phyloP scores from a whole-genome alignment of 2,797 vertebrate species.

The Chaenodraco wilsoni region DNA sequence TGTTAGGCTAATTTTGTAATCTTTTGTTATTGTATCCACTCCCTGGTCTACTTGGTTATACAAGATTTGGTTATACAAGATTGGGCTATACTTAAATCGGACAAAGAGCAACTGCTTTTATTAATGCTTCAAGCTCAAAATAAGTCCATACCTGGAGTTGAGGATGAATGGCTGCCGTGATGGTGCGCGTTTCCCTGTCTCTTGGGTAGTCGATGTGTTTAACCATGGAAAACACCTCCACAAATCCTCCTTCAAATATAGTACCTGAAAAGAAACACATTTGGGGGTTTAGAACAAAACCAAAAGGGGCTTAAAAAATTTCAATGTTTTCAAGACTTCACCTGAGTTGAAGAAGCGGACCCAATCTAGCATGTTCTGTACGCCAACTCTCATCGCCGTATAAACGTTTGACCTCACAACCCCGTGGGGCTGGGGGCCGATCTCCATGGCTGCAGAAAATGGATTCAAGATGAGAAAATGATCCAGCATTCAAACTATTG shows the following conservation, averaged over 20 bases:
- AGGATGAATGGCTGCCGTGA: slow-evolving; percentile 84
- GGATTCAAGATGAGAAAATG: neutral
- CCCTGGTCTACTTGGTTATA: neutral
- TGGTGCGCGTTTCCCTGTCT: slow-evolving; percentile 69
- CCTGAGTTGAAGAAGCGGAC: slow-evolving; percentile 87
- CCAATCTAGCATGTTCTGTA: slow-evolving; percentile 85
- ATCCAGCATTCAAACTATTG: neutral
- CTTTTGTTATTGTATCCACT: neutral
- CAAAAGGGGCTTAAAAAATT: neutral
- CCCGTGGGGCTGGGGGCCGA: slow-evolving; percentile 89
- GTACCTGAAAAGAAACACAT: slow-evolving; percentile 65
- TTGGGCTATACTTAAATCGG: neutral
- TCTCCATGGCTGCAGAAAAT: slow-evolving; percentile 81
- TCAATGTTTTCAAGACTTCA: slow-evolving; percentile 42
- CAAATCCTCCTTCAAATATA: slow-evolving; percentile 81
- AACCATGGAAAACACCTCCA: slow-evolving; percentile 79
- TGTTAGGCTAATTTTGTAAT: neutral
- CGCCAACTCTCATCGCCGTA: slow-evolving; percentile 78
- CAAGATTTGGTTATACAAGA: too few species aligned
- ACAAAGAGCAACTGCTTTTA: neutral
- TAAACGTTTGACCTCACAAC: slow-evolving; percentile 84
- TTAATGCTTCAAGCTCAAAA: neutral
- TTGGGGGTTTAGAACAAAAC: neutral
- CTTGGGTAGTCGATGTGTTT: slow-evolving; percentile 82
- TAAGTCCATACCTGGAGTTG: slow-evolving; percentile 81